Conservation (phyloP, 2,113 vertebrate species). For the Apodemus sylvaticus region DNA sequence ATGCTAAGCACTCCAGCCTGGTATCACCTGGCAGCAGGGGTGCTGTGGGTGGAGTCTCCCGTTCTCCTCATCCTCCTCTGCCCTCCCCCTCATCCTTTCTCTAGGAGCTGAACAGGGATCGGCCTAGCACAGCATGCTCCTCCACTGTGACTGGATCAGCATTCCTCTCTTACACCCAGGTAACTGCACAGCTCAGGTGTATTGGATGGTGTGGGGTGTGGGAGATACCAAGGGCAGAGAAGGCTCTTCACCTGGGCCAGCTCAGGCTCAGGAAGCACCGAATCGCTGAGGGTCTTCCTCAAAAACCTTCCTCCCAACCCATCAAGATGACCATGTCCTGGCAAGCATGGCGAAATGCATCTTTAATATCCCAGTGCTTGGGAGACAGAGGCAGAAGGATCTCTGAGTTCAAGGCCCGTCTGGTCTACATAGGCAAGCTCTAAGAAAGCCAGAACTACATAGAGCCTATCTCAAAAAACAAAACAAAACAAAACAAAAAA, state of each 20-base stretch:
- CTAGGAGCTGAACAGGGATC: conserved; percentile 94
- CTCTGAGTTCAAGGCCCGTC: neutral
- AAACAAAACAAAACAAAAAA: neutral
- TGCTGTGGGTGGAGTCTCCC: neutral
- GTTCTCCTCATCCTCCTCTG: neutral
- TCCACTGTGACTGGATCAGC: conserved; percentile 96
- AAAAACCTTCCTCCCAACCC: neutral
- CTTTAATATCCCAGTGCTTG: neutral
- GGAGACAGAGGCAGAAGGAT: neutral
- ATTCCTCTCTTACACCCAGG: conserved; percentile 94
- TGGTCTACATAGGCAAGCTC: neutral
- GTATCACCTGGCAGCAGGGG: neutral
- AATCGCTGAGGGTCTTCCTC: neutral
- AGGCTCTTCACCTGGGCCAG: neutral
- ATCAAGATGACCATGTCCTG: neutral
- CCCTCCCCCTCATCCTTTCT: neutral
- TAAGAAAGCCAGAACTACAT: neutral
- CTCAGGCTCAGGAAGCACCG: neutral
- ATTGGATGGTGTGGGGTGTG: neutral
- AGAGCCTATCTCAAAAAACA: neutral
- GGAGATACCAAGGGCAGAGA: conserved; percentile 22
- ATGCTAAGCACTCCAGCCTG: neutral
- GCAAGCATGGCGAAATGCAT: too few relatives aligned
- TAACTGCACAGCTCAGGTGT: conserved; percentile 55
- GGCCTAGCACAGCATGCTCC: conserved; percentile 92